Base-by-base conservation (phyloP, 1,140 invertebrate species). In the Leptinotarsa lineolata region DNA sequence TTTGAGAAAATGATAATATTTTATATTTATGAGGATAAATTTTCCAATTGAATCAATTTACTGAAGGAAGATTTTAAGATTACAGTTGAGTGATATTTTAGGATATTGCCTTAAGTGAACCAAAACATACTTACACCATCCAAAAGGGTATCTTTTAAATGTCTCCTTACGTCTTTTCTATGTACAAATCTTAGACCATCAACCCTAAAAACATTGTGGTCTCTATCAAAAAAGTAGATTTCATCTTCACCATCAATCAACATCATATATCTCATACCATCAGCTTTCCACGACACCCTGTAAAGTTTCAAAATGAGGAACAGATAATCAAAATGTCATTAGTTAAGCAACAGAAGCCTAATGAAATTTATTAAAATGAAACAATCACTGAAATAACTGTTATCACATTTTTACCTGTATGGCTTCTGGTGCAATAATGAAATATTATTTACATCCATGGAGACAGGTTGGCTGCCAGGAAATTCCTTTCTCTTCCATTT, bases 201-300 rank as follows among this genome's bases (percentile, higher is more conserved):
- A 1, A 97, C 93, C 87, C 93, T 89, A 86, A 98, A 99, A n/a
- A 97, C 91, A 78, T 92, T 92, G 84, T 98, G 94, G 85, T 99
- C 96, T 83, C 98, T 88, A 87, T 99, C 98, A 77, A 99, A 88
- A 84, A 99, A 97, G 83, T 93, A 99, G 6, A 99, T 89, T 82
- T 96, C 89, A 78, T 93, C 89, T 79, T 91, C 88, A 16, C 90
- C 92, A 81, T 95, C 90, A 69, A 99, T 97, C 8, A 98, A 85
- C 94, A 99, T 97, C 92, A 99, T 94, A 83, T 99, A 99, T 90
- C 97, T 91, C 16, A 93, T 96, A 24, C 98, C 98, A 86, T 99
- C 98, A 16, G 98, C 98, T 85, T 99, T 99, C 98, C 98, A 99
- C 0, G 97, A 99, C 4, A 99, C 97, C 82, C 91, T 74, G 66